A percentile compares a stretch with the other conserved stretches of the same genome.
Evolutionary conservation across 2,888 invertebrate species (phyloP).

Genomic region (Philereme vetulata): DNA sequence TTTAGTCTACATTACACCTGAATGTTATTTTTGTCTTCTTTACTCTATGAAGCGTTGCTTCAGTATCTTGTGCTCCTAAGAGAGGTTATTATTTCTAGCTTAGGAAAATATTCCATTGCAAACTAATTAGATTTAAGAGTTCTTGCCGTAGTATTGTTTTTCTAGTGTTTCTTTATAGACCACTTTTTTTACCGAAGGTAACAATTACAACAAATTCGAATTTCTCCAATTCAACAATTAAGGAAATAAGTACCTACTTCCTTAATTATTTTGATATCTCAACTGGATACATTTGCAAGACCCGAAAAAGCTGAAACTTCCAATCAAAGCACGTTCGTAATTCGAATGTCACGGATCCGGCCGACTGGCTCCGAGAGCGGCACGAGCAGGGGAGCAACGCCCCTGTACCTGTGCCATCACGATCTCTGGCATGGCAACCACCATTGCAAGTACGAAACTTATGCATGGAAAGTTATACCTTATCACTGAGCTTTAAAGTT

Average conservation of each 20-base stretch:
- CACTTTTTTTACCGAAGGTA: background rate
- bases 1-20: no score
- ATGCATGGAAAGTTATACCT: no score
- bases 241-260: no score
- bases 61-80: constrained; percentile 6
- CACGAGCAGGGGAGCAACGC: constrained; percentile 68
- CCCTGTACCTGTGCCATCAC: constrained; percentile 71
- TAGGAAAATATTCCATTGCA: constrained; percentile 18
- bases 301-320: constrained; percentile 26
- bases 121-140: constrained; percentile 12
- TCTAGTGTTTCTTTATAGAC: background rate
- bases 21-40: no score
- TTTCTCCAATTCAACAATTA: no score
- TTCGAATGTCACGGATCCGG: constrained; percentile 56
- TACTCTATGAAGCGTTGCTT: constrained; percentile 1
- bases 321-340: constrained; percentile 57
- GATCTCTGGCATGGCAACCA: constrained; percentile 62
- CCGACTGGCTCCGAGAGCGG: constrained; percentile 49
- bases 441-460: constrained; percentile 8
- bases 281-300: background rate
- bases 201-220: no score
- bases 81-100: constrained; percentile 20
- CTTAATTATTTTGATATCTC: no score
- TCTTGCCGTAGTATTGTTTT: constrained; percentile 3
- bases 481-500: no score